Base-by-base conservation (phyloP, 2,888 invertebrate species). In the Campoplex capitator region DNA sequence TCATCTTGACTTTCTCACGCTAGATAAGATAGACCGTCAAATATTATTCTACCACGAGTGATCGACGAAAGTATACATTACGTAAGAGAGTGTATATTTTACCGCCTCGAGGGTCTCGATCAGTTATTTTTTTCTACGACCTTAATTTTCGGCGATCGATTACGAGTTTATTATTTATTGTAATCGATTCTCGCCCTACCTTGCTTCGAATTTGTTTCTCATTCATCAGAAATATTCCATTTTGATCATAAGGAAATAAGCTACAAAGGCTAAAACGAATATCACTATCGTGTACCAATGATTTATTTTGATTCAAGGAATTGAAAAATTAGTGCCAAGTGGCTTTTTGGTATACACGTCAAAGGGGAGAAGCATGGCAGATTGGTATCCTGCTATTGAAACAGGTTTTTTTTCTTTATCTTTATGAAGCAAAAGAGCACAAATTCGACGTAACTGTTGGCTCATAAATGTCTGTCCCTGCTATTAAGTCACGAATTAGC, bases 401-500 rank as follows among this genome's bases (percentile, higher is more conserved):
- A 84, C 74, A 48, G 58, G 68, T 84, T 84, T 79, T 70, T 78
- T 70, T 78, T 75, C 65, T 79, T 65, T 28, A 42, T 70, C 58
- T 62, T 18, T 13, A 48, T 58, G 32, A 74, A 42, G 28, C 28
- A 58, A 35, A n/a, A 23, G 7, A 8, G 42, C 73, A n/a, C 70
- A 45, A 16, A 28, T 75, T 68, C 88, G 74, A 84, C 65, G 23
- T 48, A 45, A 73, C 73, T 73, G 48, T 74, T 51, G 67, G 65
- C 74, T 48, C 73, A 42, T 70, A 62, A 80, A 80, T 42, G 62
- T 42, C n/a, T 70, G 75, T 76, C 79, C 51, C 54, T n/a, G 73
- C 67, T 75, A 75, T 75, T 75, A 68, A 79, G 75, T 84, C 62
- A 80, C 75, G 48, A 80, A 70, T 80, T 75, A 79, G 74, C 70